Evolutionary conservation across 2,797 vertebrate species (phyloP).

Genomic region (Alcedo atthis): DNA sequence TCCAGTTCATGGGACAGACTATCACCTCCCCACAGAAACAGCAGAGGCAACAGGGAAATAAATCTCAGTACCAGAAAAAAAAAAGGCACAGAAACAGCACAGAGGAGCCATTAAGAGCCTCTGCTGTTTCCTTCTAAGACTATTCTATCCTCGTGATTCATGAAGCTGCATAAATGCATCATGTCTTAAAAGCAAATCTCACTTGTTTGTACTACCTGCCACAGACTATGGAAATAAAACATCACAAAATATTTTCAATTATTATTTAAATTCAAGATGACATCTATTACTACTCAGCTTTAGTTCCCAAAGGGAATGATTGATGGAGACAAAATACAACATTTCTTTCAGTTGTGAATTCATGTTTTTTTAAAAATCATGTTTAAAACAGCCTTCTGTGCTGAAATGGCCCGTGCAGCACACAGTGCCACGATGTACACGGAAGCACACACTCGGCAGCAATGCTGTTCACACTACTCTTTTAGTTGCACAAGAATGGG

Average conservation of each 20-base stretch:
- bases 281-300: neutral
- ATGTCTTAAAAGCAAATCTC: neutral
- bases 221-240: neutral
- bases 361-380: neutral
- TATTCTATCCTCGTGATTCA: neutral
- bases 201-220: neutral
- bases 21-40: neutral
- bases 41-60: accelerated
- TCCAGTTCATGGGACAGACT: neutral
- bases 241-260: neutral
- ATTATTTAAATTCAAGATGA: neutral
- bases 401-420: neutral
- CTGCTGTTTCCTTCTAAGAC: neutral
- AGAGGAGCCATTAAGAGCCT: neutral
- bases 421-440: neutral
- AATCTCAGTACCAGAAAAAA: neutral
- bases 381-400: conserved; percentile 36
- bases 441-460: neutral
- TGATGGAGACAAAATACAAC: neutral
- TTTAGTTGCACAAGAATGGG: neutral
- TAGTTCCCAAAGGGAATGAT: neutral
- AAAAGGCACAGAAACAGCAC: accelerated
- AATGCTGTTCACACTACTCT: neutral
- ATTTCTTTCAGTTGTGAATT: neutral
- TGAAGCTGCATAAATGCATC: neutral